A percentile compares a stretch with the other conserved stretches of the same genome.
These are phyloP conservation scores for Luperina nickerlii DNA, from an alignment of 2,888 invertebrate genomes.

Conservation along the genomic window DNA sequence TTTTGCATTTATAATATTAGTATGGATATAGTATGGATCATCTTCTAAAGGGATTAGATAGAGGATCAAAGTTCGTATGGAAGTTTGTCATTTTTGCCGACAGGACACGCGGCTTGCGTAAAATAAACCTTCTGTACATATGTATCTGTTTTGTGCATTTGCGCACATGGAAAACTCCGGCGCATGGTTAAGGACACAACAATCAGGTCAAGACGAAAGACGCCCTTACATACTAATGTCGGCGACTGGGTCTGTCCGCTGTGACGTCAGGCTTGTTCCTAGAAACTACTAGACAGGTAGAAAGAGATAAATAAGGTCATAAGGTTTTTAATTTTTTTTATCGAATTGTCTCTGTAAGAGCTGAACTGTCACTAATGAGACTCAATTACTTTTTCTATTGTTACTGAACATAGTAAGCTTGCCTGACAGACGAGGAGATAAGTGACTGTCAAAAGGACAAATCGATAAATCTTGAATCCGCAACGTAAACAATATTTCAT, in stretches of 20 bases:
- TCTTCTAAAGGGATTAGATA: not conserved
- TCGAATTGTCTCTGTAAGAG: too few relatives aligned
- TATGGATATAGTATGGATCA: too few relatives aligned
- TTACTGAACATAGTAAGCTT: too few relatives aligned
- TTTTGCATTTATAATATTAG: too few relatives aligned
- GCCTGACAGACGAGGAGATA: too few relatives aligned
- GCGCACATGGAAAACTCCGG: conserved; percentile 58
- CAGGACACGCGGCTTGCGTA: too few relatives aligned
- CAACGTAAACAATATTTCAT: not conserved
- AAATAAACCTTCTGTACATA: conserved; percentile 35
- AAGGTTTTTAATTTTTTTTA: not conserved
- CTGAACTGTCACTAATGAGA: not conserved
- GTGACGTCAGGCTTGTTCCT: conserved; percentile 52
- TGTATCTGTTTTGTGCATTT: conserved; percentile 8
- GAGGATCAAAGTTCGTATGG: not conserved
- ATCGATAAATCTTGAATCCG: not conserved
- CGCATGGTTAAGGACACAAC: conserved; percentile 73
- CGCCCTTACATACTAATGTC: conserved; percentile 73
- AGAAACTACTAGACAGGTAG: conserved; percentile 35
- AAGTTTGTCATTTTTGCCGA: not conserved
- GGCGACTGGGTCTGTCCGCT: conserved; percentile 30
- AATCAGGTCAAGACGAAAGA: conserved; percentile 76
- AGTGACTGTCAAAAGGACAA: not conserved
- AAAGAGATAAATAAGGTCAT: not conserved
- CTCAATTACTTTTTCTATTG: not conserved